phyloP scores from a whole-genome alignment of 2,113 vertebrate species.

The Phoxinus phoxinus region DNA sequence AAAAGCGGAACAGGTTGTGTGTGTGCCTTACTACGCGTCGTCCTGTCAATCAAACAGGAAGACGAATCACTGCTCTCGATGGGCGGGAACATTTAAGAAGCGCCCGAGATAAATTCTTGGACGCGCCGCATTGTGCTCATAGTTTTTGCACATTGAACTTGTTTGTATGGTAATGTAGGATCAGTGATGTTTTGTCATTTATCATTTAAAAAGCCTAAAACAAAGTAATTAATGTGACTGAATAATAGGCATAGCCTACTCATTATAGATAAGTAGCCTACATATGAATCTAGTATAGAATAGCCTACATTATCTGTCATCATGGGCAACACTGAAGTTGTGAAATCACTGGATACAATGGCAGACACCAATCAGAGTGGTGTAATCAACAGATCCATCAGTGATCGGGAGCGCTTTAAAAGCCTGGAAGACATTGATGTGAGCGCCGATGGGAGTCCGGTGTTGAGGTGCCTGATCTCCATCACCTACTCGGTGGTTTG shows the following conservation, averaged over 20 bases:
- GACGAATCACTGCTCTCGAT: constrained; percentile 41
- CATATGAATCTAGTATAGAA: not conserved
- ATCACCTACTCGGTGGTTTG: constrained; percentile 73
- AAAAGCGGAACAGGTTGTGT: not conserved
- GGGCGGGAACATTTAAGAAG: constrained; percentile 14
- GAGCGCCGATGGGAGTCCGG: constrained; percentile 66
- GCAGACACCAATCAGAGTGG: constrained; percentile 59
- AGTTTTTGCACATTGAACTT: not conserved
- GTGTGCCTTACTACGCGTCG: not conserved
- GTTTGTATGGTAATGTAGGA: not conserved
- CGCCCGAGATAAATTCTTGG: constrained; percentile 32
- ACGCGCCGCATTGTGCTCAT: not conserved
- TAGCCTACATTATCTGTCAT: too few species aligned
- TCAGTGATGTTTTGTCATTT: not conserved
- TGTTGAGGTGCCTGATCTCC: constrained; percentile 69
- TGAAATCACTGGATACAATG: constrained; percentile 45
- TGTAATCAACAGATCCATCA: constrained; percentile 61
- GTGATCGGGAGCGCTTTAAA: constrained; percentile 59
- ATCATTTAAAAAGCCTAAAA: not conserved
- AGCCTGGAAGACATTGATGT: constrained; percentile 72
- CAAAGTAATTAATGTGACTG: not conserved
- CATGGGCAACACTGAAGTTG: constrained; percentile 38
- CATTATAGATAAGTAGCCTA: not conserved
- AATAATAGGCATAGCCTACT: not conserved
- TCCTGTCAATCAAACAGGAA: constrained; percentile 35